Base-by-base conservation (phyloP, 2,888 invertebrate species). In the Zygaena filipendulae region DNA sequence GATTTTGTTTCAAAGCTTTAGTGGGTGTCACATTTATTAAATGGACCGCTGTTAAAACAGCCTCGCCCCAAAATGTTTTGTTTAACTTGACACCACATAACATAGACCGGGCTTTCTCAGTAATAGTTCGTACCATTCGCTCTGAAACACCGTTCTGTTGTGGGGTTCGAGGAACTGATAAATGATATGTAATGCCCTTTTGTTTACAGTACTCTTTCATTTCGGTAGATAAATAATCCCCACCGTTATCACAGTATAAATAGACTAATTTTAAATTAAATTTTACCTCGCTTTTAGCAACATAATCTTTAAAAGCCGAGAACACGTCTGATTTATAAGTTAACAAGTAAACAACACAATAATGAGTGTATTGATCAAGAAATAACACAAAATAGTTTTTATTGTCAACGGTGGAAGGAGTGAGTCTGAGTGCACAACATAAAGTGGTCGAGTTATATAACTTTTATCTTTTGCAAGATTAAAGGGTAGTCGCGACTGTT, bases 91-190 rank as follows among this genome's bases (percentile, higher is more conserved):
- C 47, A 25, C 49, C 40, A 28, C 37, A 34, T 27, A 67, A 6
- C 42, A 59, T 45, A 21, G 53, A 31, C 21, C 59, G 45, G 25
- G 56, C 53, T 34, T 50, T 60, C 42, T 62, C 59, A 5, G 53
- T 52, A 21, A 66, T 44, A 10, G 53, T 53, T 34, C 59, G 30
- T 18, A 44, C 46, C 56, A 62, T 59, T 3, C 60, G 39, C 35
- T 63, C 59, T 11, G 57, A 39, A 8, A 59, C 49, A 32, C 55
- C 55, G 49, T 63, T 67, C 40, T 48, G 46, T 42, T 61, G 53
- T 28, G 59, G 63, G 11, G 61, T 59, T 33, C 48, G 38, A 28
- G 61, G 56, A 30, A 64, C 52, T 29, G 62, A 62, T 23, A 57
- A 33, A 13, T 40, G 39, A 24, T 36, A 38, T 1, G 25, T 22